phyloP scores from a whole-genome alignment of 2,888 invertebrate genomes.

The Hydrotaea cyrtoneurina region DNA sequence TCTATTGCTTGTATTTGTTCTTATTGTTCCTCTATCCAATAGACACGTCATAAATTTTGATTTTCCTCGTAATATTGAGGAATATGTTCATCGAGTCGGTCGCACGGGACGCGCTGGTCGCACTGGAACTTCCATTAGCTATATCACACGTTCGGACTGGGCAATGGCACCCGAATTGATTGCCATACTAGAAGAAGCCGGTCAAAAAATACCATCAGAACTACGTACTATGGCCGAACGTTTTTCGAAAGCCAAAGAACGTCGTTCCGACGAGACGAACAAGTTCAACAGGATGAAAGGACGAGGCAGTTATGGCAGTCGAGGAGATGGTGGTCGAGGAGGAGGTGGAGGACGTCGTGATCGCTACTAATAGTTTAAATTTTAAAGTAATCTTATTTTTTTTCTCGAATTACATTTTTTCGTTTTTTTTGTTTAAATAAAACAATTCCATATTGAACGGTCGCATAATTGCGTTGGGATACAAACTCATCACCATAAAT shows the following conservation, averaged over 20 bases:
- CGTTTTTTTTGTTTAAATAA: not conserved
- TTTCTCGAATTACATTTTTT: not conserved
- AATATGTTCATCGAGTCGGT: constrained; percentile 96
- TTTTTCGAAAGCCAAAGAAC: constrained; percentile 86
- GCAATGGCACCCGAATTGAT: constrained; percentile 90
- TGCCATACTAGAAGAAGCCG: constrained; percentile 91
- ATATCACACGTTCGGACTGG: constrained; percentile 92
- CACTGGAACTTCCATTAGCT: constrained; percentile 90
- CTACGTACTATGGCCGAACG: constrained; percentile 89
- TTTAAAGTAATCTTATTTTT: not conserved
- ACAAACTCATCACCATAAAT: too few species aligned
- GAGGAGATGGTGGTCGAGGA: constrained; percentile 66
- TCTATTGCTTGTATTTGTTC: not conserved
- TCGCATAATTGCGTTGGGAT: not conserved
- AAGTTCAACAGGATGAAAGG: constrained; percentile 72
- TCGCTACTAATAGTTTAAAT: constrained; percentile 65
- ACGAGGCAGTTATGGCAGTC: constrained; percentile 53
- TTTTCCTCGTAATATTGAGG: constrained; percentile 96
- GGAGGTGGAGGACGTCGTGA: constrained; percentile 68
- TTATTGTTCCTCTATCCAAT: constrained; percentile 15
- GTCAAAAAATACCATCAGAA: constrained; percentile 90
- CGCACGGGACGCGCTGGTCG: constrained; percentile 96
- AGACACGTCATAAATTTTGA: constrained; percentile 93
- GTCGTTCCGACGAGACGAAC: constrained; percentile 82
- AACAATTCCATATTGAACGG: not conserved